Conservation (phyloP, 2,888 invertebrate genomes). For the Agrochola litura region DNA sequence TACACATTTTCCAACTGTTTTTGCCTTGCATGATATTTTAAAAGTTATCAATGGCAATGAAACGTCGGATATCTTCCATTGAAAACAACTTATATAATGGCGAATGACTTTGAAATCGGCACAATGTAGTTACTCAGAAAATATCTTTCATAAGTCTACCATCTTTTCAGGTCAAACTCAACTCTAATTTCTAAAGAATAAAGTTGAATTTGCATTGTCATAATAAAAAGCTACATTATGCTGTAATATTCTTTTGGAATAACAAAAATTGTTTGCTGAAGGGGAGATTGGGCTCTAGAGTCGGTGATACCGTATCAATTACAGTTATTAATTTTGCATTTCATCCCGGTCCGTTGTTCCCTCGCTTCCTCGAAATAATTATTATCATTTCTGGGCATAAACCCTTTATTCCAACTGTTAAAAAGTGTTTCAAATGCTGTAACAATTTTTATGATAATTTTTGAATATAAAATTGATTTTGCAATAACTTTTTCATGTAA, state of each 20-base stretch:
- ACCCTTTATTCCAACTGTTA: conserved; percentile 20
- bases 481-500: background rate
- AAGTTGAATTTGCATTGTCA: conserved; percentile 35
- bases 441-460: background rate
- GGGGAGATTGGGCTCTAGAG: conserved; percentile 60
- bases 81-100: conserved; percentile 66
- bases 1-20: conserved; percentile 13
- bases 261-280: conserved; percentile 64
- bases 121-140: conserved; percentile 59
- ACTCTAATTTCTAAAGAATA: conserved; percentile 8
- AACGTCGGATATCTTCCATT: conserved; percentile 62
- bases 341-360: conserved; percentile 51
- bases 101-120: conserved; percentile 66
- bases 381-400: conserved; percentile 48
- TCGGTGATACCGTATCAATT: conserved; percentile 66
- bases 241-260: conserved; percentile 62
- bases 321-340: conserved; percentile 70
- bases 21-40: conserved; percentile 14
- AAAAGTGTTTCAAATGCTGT: background rate
- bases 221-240: conserved; percentile 23
- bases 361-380: conserved; percentile 48
- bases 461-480: background rate
- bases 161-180: conserved; percentile 10
- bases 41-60: conserved; percentile 48
- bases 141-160: conserved; percentile 39